phyloP scores from a whole-genome alignment of 2,113 vertebrate genomes.

The Chascanopsetta lugubris region DNA sequence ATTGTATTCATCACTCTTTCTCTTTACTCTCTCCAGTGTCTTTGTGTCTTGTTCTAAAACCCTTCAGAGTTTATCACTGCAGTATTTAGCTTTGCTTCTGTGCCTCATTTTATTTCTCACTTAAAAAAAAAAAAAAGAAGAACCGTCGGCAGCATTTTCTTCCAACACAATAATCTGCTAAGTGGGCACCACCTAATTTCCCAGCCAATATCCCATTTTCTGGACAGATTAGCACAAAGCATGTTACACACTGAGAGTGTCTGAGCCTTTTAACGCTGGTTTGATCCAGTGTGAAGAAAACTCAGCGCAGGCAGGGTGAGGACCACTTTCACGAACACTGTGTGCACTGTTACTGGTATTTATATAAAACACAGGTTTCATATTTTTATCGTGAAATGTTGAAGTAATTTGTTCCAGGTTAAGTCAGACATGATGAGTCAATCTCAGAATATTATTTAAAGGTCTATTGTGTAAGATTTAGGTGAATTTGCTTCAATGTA shows the following conservation, averaged over 20 bases:
- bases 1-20: conserved; percentile 4
- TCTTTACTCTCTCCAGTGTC: neutral
- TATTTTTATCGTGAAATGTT: too few species aligned
- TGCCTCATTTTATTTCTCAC: conserved; percentile 31
- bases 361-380: too few species aligned
- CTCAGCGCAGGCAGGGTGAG: neutral
- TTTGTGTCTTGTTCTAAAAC: conserved; percentile 1
- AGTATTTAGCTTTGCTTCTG: neutral
- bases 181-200: conserved; percentile 26
- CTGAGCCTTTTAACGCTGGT: conserved; percentile 35
- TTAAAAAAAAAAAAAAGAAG: conserved; percentile 6
- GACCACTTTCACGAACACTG: neutral
- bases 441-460: neutral
- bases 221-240: conserved; percentile 20
- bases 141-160: conserved; percentile 9
- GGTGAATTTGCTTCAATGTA: too few species aligned
- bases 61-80: neutral
- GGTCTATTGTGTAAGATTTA: too few species aligned
- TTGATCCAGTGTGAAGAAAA: conserved; percentile 20
- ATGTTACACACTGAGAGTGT: neutral
- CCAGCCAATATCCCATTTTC: conserved; percentile 30
- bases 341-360: too few species aligned
- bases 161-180: conserved; percentile 20
- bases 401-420: too few species aligned
- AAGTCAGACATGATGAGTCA: conserved; percentile 6